These are phyloP conservation scores for Zaprionus capensis DNA, from an alignment of 1,140 invertebrate genomes.

Conservation along the genomic window DNA sequence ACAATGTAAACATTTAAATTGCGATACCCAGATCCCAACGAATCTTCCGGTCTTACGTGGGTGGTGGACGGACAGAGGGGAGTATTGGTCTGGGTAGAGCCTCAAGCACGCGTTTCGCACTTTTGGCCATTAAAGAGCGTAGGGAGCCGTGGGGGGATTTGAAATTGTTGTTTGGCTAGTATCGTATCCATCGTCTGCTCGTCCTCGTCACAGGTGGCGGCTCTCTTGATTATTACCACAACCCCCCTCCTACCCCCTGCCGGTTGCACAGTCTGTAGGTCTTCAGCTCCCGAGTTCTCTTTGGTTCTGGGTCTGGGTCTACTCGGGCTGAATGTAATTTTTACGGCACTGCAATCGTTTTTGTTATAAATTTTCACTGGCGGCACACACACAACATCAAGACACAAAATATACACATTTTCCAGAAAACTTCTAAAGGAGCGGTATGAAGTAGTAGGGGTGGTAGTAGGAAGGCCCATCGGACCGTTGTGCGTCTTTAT, in stretches of 20 bases:
- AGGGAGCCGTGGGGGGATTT: background rate
- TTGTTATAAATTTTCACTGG: slow-evolving; percentile 60
- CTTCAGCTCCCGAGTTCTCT: background rate
- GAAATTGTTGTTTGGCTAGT: slow-evolving; percentile 56
- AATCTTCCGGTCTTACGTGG: slow-evolving; percentile 4
- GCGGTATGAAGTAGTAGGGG: background rate
- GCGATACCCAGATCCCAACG: slow-evolving; percentile 15
- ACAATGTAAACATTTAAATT: slow-evolving; percentile 72
- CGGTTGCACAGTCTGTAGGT: background rate
- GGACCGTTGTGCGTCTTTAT: slow-evolving; percentile 23
- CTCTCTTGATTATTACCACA: slow-evolving; percentile 63
- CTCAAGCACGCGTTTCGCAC: slow-evolving; percentile 50
- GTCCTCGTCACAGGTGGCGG: slow-evolving; percentile 61
- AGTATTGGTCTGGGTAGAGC: background rate
- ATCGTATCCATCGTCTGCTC: slow-evolving; percentile 29
- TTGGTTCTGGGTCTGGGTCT: slow-evolving; percentile 35
- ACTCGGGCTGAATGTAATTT: slow-evolving; percentile 70
- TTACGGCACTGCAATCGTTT: slow-evolving; percentile 76
- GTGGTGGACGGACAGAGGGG: background rate
- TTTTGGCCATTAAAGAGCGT: slow-evolving; percentile 37
- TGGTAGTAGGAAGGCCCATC: background rate
- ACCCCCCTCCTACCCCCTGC: background rate
- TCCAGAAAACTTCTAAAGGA: slow-evolving; percentile 1
- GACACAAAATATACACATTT: slow-evolving; percentile 49
- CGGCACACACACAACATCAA: slow-evolving; percentile 46